phyloP scores from a whole-genome alignment of 2,113 vertebrate species.

The human (Homo sapiens) region GRCh38 chr11:124054501-124055000 shows the following conservation, averaged over 20 bases:
- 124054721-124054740: not conserved
- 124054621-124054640: not conserved
- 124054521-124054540: not conserved
- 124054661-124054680: not conserved
- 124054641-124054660: not conserved
- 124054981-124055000: constrained; percentile 80
- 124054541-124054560: not conserved
- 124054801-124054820: not conserved
- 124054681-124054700: not conserved
- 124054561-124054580: not conserved
- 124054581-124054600: not conserved
- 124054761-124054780: not conserved
- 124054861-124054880: constrained; percentile 36
- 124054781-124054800: not conserved
- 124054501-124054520: not conserved
- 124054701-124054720: rapidly evolving
- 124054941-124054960: constrained; percentile 69
- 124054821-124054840: constrained; percentile 17
- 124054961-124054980: constrained; percentile 84
- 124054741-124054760: too few species aligned
- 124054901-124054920: constrained; percentile 58
- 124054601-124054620: not conserved
- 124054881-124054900: constrained; percentile 55
- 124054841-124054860: constrained; percentile 4
- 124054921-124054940: constrained; percentile 77